Evolutionary conservation across 2,113 vertebrate genomes (phyloP), one percentile per base, ranked within the genome.

Genomic region (Elaphurus davidianus): DNA sequence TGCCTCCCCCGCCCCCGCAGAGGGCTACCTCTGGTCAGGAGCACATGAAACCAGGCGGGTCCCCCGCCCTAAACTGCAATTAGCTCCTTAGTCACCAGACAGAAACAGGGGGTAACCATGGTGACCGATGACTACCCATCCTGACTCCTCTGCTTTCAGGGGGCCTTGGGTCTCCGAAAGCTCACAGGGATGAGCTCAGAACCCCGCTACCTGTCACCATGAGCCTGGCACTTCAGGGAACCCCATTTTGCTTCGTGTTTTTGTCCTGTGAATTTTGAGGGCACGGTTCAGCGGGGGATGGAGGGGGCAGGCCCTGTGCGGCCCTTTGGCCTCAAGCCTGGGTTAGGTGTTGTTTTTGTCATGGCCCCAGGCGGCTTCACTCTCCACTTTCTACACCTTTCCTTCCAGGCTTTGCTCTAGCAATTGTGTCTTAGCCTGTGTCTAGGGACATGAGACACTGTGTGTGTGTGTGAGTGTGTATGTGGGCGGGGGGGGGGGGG

Each of bases 21-120:
- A 88, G 45, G 74, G 71, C 78, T 64, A n/a, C 91, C 60, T 78
- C 76, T 89, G 64, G 54, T 89, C 71, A 33, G 52, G 43, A 36
- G 55, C 27, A 12, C 23, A 91, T 83, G 87, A 52, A 55, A 19
- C 12, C 28, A 7, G n/a, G 19, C 7, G 0, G 52, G 52, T 47
- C 43, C 87, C 33, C 76, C 0, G 0, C 52, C 54, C 71, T 67
- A 30, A 64, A 60, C 97, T 87, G 6, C 86, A 93, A 30, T 83
- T 60, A 86, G 55, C 59, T 78, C 55, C 67, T 78, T 25, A 59
- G 97, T 92, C 95, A 95, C 92, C 85, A 90, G 92, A 87, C 83
- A 74, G 74, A 64, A 76, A 43, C 76, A 17, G 52, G 78, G 87
- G 62, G 91, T 43, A 8, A 90, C 36, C 14, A 6, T 7, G 40